These are phyloP conservation scores for Leptonema lineaticorne DNA, from an alignment of 1,140 invertebrate species.

Conservation along the genomic window DNA sequence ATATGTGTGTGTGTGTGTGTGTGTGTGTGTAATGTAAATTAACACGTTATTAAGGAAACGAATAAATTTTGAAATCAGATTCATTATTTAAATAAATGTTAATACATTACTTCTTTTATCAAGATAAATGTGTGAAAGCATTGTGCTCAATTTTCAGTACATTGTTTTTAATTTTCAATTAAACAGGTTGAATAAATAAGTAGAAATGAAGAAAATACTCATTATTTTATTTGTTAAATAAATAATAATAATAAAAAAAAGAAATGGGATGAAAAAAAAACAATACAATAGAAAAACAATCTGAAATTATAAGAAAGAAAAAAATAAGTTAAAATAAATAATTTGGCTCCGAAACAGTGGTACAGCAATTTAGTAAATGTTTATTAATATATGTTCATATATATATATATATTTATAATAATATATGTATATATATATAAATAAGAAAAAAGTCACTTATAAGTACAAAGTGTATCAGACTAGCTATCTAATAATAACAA, in stretches of 20 bases:
- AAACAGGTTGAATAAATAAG: constrained; percentile 15
- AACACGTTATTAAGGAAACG: no score
- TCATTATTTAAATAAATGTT: no score
- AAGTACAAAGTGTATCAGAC: constrained; percentile 17
- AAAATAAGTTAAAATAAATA: constrained; percentile 31
- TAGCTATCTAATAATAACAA: constrained; percentile 15
- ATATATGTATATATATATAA: constrained; percentile 12
- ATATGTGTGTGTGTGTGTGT: no score
- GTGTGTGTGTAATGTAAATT: no score
- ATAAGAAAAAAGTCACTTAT: constrained; percentile 20
- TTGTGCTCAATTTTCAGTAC: no score
- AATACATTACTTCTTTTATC: no score
- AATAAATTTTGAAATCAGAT: no score
- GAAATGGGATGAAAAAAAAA: neutral
- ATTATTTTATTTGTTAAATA: constrained; percentile 38
- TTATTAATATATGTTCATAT: no score
- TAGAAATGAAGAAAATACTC: constrained; percentile 12
- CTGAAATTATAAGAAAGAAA: neutral
- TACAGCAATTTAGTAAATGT: no score
- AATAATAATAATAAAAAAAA: constrained; percentile 27
- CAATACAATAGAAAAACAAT: neutral
- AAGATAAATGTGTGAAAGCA: no score
- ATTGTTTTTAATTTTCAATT: neutral
- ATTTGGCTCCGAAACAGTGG: constrained; percentile 39
- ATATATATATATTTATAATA: constrained; percentile 1